Percentiles rank a stretch among this genome's conserved stretches.
These are phyloP conservation scores for Euclidia mi DNA, from an alignment of 2,888 invertebrate genomes.

Conservation along the genomic window DNA sequence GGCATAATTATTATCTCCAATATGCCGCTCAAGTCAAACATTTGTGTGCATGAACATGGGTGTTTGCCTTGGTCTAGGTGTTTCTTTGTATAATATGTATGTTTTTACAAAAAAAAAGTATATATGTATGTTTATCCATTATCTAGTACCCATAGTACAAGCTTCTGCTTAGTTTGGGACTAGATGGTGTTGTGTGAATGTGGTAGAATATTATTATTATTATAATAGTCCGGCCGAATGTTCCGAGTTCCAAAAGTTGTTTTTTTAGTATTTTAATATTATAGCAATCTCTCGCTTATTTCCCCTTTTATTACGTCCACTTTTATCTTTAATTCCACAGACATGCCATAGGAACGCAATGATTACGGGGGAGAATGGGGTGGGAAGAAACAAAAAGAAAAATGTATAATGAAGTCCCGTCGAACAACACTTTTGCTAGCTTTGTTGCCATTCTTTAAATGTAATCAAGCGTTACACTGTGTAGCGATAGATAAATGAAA, in stretches of 20 bases:
- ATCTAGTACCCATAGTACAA: no score
- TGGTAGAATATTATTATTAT: no score
- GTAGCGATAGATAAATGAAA: constrained; percentile 56
- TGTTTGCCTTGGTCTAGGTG: no score
- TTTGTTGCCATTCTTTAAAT: constrained; percentile 75
- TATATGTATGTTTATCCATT: no score
- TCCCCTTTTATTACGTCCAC: constrained; percentile 72
- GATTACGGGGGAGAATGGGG: constrained; percentile 71
- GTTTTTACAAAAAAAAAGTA: no score
- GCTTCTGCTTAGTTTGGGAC: no score
- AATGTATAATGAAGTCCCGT: constrained; percentile 78
- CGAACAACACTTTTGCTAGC: constrained; percentile 66
- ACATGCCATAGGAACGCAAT: constrained; percentile 74
- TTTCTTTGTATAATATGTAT: no score
- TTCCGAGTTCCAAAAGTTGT: constrained; percentile 65
- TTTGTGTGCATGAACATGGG: no score
- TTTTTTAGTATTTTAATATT: constrained; percentile 72
- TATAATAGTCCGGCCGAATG: constrained; percentile 63
- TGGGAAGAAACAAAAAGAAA: constrained; percentile 69
- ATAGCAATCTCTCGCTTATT: constrained; percentile 71
- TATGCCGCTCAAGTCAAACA: no score
- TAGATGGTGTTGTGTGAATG: no score
- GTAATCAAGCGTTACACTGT: constrained; percentile 72
- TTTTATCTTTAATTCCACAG: constrained; percentile 78
- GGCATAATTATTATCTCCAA: constrained; percentile 72